Evolutionary conservation across 2,888 invertebrate species (phyloP).

Genomic region (Zygothrica quintamaculata): DNA sequence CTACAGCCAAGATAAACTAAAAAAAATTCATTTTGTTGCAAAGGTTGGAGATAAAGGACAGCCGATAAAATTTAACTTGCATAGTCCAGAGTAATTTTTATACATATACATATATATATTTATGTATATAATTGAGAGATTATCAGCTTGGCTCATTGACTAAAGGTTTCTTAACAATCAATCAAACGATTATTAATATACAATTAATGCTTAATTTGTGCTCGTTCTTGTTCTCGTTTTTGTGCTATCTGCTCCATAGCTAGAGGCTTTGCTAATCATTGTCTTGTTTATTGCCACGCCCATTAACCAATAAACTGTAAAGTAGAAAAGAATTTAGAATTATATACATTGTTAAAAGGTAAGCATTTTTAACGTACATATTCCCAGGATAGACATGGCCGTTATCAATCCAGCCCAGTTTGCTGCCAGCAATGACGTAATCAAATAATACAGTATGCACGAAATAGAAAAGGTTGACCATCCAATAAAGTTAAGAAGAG

Average conservation of each 20-base stretch:
- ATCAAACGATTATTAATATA: conserved; percentile 38
- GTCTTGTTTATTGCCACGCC: conserved; percentile 93
- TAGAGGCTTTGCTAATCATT: conserved; percentile 92
- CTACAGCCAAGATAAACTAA: conserved; percentile 40
- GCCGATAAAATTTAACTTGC: conserved; percentile 38
- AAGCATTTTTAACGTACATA: conserved; percentile 88
- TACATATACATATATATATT: conserved; percentile 13
- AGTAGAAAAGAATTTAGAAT: conserved; percentile 1
- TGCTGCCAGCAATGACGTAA: conserved; percentile 84
- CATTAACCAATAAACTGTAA: conserved; percentile 90
- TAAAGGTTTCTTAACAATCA: conserved; percentile 55
- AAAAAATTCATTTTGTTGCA: conserved; percentile 34
- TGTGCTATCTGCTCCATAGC: conserved; percentile 87
- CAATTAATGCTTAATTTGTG: conserved; percentile 63
- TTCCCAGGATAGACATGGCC: conserved; percentile 86
- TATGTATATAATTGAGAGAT: conserved; percentile 71
- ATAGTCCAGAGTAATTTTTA: conserved; percentile 41
- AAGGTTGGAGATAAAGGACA: conserved; percentile 42
- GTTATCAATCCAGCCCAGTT: conserved; percentile 84
- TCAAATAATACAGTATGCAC: conserved; percentile 77
- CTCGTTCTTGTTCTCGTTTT: conserved; percentile 62
- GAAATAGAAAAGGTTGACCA: conserved; percentile 86
- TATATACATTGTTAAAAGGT: neutral
- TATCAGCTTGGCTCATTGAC: conserved; percentile 72
- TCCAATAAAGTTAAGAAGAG: conserved; percentile 89